These are phyloP conservation scores for Notothenia coriiceps DNA, from an alignment of 2,113 vertebrate species.

Conservation along the genomic window DNA sequence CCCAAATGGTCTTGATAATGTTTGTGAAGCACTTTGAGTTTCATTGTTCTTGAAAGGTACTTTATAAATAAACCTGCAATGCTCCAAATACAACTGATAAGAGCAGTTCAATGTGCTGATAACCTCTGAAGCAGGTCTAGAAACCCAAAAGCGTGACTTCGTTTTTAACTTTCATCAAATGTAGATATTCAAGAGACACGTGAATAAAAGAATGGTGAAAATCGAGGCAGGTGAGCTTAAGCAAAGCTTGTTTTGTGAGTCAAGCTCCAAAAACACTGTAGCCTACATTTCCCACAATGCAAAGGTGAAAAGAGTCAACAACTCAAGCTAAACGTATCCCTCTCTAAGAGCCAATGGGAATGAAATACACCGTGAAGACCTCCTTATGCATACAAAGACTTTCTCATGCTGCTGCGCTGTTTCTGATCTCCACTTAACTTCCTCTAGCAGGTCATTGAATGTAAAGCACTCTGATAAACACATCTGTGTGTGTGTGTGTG, in stretches of 20 bases:
- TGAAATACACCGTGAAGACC: background rate
- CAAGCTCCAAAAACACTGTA: background rate
- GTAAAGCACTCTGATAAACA: constrained; percentile 46
- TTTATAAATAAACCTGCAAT: too few species aligned
- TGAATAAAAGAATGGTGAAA: background rate
- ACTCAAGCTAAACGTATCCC: background rate
- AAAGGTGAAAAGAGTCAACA: background rate
- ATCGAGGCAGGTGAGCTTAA: too few species aligned
- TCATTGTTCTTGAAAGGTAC: too few species aligned
- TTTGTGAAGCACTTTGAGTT: too few species aligned
- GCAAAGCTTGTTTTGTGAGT: background rate
- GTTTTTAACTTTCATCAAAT: background rate
- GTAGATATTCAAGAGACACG: background rate
- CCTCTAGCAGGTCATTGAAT: constrained; percentile 33
- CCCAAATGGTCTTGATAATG: too few species aligned
- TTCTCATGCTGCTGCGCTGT: background rate
- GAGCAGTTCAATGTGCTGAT: too few species aligned
- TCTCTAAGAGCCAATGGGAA: too few species aligned
- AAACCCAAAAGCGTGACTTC: background rate
- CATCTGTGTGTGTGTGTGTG: constrained; percentile 25
- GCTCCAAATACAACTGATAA: too few species aligned
- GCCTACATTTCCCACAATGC: background rate
- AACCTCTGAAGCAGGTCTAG: too few species aligned
- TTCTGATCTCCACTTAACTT: constrained; percentile 47
- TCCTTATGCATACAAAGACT: constrained; percentile 36